Percentiles rank a stretch among this genome's conserved stretches.
Evolutionary conservation across 2,113 vertebrate genomes (phyloP).

Genomic region (Beaufortia kweichowensis): DNA sequence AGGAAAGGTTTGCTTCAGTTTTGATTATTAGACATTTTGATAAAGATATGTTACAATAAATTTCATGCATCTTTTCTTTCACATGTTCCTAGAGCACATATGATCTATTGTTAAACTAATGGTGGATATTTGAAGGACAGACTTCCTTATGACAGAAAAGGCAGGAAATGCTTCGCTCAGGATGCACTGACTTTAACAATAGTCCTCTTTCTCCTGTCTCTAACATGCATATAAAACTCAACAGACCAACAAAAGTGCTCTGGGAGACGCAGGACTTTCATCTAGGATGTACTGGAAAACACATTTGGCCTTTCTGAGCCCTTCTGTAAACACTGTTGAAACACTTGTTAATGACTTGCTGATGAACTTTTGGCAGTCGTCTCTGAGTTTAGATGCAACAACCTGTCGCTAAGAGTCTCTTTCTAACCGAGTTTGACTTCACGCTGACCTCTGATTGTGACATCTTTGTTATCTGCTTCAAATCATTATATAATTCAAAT

Average conservation of each 20-base stretch:
- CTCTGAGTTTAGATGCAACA: background rate
- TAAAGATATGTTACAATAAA: no score
- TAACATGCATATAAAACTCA: conserved; percentile 4
- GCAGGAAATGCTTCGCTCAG: conserved; percentile 47
- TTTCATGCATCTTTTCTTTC: background rate
- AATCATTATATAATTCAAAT: conserved; percentile 16
- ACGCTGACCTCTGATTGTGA: conserved; percentile 1
- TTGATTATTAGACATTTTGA: no score
- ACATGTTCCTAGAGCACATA: conserved; percentile 34
- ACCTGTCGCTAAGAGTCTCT: conserved; percentile 40
- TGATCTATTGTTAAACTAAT: conserved; percentile 16
- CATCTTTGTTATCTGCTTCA: background rate
- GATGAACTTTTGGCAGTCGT: background rate
- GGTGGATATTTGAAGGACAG: conserved; percentile 35
- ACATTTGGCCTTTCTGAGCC: background rate
- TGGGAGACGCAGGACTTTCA: background rate
- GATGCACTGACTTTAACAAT: conserved; percentile 39
- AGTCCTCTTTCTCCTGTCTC: conserved; percentile 22
- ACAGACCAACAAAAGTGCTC: background rate
- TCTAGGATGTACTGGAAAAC: background rate
- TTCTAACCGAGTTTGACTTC: conserved; percentile 19
- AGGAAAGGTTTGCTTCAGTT: no score
- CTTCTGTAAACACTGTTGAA: background rate
- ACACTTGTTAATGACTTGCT: background rate
- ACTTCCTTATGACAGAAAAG: conserved; percentile 36